Conservation (phyloP, 2,113 vertebrate species). For the Thomomys bottae region DNA sequence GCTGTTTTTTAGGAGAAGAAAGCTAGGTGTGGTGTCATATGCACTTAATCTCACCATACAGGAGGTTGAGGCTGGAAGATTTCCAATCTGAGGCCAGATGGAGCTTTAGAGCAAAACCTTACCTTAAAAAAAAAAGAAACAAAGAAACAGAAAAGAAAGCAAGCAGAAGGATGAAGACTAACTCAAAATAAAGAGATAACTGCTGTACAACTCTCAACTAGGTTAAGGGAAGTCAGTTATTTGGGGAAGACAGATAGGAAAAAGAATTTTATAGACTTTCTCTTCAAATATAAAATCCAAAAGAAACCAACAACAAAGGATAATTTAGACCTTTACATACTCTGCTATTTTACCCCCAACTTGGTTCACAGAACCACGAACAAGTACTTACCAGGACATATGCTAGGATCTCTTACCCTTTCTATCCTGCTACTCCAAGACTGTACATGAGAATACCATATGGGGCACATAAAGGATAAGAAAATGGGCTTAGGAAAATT, state of each 20-base stretch:
- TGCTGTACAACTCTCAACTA: neutral
- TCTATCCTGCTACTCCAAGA: neutral
- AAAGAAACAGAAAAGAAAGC: neutral
- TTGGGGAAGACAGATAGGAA: neutral
- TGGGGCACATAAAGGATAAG: neutral
- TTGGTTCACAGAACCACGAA: neutral
- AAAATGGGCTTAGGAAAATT: neutral
- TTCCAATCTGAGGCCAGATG: too few relatives aligned
- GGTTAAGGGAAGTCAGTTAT: neutral
- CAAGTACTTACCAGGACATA: neutral
- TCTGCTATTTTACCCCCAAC: neutral
- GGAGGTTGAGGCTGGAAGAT: too few relatives aligned
- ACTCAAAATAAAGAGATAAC: neutral
- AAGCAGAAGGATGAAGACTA: neutral
- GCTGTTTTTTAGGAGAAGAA: neutral
- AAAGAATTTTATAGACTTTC: constrained; percentile 59
- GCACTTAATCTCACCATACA: too few relatives aligned
- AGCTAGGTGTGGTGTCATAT: too few relatives aligned
- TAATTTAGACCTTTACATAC: neutral
- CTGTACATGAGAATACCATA: neutral
- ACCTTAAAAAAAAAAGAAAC: too few relatives aligned
- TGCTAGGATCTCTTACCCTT: neutral
- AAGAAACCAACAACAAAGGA: neutral
- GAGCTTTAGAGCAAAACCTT: too few relatives aligned
- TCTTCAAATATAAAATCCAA: neutral